Percentiles rank a stretch among this genome's conserved stretches.
Evolutionary conservation across 2,888 invertebrate genomes (phyloP).

Genomic region (Chironomus tentans): DNA sequence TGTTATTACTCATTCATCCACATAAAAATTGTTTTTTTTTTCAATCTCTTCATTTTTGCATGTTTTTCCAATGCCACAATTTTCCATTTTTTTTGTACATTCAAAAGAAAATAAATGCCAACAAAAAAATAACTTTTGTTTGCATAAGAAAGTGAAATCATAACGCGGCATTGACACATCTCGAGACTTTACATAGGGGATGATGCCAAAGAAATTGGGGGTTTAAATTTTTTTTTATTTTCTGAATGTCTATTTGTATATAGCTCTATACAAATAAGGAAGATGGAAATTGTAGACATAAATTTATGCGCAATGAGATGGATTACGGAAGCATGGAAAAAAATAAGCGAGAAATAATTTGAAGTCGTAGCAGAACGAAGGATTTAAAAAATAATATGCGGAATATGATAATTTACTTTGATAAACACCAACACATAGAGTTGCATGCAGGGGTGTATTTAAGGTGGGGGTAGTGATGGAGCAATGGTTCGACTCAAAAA

Average conservation of each 20-base stretch:
- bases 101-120: not conserved
- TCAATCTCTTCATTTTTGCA: no score
- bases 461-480: no score
- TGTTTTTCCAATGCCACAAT: no score
- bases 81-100: not conserved
- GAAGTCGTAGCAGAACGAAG: not conserved
- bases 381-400: not conserved
- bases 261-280: no score
- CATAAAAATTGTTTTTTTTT: no score
- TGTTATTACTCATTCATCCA: no score
- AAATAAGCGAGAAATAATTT: not conserved
- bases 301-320: not conserved
- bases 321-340: not conserved
- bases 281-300: no score
- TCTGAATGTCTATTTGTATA: no score
- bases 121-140: not conserved
- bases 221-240: no score
- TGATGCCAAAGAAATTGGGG: no score
- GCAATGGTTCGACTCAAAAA: no score
- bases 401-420: slow-evolving; percentile 12
- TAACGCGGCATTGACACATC: not conserved
- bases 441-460: no score
- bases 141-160: not conserved
- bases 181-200: not conserved
- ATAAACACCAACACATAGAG: not conserved